These are phyloP conservation scores for Blennius ocellaris DNA, from an alignment of 2,113 vertebrate species.

Conservation along the genomic window DNA sequence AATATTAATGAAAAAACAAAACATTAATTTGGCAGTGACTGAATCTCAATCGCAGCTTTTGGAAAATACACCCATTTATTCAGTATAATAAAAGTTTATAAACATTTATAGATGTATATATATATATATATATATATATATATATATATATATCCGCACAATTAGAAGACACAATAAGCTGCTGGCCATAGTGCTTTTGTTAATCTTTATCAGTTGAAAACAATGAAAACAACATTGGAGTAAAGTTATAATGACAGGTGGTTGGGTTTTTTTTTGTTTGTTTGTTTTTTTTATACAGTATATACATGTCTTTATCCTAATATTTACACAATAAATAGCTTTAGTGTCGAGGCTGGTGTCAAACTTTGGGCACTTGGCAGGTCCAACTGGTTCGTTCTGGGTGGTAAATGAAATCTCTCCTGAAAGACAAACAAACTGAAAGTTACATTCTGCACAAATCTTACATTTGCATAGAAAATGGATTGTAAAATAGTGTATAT, in stretches of 20 bases:
- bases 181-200: conserved; percentile 60
- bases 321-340: conserved; percentile 80
- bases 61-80: conserved; percentile 22
- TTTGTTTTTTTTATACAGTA: conserved; percentile 7
- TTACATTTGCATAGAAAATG: too few species aligned
- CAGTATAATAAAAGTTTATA: background rate
- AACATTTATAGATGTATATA: conserved; percentile 14
- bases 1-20: too few species aligned
- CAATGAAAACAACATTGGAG: background rate
- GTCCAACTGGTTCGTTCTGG: conserved; percentile 79
- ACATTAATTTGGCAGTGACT: too few species aligned
- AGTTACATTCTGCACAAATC: conserved; percentile 15
- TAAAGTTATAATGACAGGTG: conserved; percentile 16
- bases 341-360: conserved; percentile 23
- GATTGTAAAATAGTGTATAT: too few species aligned
- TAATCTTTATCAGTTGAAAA: conserved; percentile 37
- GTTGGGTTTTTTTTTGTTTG: conserved; percentile 20
- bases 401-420: conserved; percentile 82
- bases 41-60: background rate
- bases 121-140: conserved; percentile 28
- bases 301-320: conserved; percentile 62
- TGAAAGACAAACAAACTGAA: conserved; percentile 65
- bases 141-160: background rate
- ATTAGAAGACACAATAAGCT: conserved; percentile 18
- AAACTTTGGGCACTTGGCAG: conserved; percentile 77